Conservation (phyloP, 2,888 invertebrate species). For the Agriopis marginaria region DNA sequence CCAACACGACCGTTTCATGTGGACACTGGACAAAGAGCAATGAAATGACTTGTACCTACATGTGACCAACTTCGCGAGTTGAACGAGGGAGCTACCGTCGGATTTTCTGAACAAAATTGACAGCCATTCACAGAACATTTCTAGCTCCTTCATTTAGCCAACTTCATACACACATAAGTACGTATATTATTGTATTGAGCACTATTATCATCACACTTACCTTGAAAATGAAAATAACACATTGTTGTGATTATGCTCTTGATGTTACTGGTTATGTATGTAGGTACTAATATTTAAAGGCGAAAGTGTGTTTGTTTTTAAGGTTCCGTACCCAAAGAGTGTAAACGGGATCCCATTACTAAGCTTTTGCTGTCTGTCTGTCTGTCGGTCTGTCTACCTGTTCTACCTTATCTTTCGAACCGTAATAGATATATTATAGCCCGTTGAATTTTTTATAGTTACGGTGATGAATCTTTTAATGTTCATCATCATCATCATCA, state of each 20-base stretch:
- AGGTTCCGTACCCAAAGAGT: too few species aligned
- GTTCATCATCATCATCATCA: too few species aligned
- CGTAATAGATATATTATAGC: too few species aligned
- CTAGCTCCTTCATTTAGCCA: background rate
- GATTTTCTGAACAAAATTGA: background rate
- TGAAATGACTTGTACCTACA: background rate
- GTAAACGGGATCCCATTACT: too few species aligned
- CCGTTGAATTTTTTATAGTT: too few species aligned
- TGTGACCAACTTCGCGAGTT: background rate
- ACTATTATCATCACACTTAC: slow-evolving; percentile 3
- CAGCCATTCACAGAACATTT: background rate
- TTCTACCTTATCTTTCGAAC: too few species aligned
- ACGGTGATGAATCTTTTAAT: too few species aligned
- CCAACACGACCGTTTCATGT: slow-evolving; percentile 9
- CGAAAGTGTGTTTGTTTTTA: too few species aligned
- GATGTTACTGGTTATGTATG: too few species aligned
- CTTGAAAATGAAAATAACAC: slow-evolving; percentile 14
- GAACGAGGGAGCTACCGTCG: background rate
- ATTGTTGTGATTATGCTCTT: slow-evolving; percentile 6
- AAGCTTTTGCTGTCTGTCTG: too few species aligned
- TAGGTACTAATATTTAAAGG: background rate
- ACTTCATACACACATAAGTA: background rate
- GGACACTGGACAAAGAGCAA: slow-evolving; percentile 15
- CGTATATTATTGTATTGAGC: background rate
- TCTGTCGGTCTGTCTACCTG: too few species aligned